Evolutionary conservation across 2,113 vertebrate species (phyloP).

Genomic region (Otolemur garnettii): DNA sequence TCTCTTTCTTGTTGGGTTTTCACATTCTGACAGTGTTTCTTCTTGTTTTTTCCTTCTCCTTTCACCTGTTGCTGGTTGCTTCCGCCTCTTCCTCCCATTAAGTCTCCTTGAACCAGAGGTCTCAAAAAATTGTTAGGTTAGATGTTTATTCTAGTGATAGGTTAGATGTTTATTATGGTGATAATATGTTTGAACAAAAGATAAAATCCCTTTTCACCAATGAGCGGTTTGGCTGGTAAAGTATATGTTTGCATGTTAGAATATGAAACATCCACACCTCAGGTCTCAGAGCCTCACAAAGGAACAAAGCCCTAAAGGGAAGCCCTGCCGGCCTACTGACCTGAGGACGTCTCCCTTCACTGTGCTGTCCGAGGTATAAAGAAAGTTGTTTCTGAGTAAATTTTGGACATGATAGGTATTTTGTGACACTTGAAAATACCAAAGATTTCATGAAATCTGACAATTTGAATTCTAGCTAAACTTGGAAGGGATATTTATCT

Average conservation of each 20-base stretch:
- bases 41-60: background rate
- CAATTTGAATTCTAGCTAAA: background rate
- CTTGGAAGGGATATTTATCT: background rate
- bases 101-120: constrained; percentile 76
- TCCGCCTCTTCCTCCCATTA: constrained; percentile 37
- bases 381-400: background rate
- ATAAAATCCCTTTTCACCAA: constrained; percentile 71
- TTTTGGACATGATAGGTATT: background rate
- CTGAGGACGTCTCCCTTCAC: background rate
- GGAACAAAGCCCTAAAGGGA: background rate
- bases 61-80: constrained; percentile 19
- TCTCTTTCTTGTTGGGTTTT: constrained; percentile 30
- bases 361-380: background rate
- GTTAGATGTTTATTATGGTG: constrained; percentile 75
- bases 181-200: constrained; percentile 69
- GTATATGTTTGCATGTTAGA: constrained; percentile 70
- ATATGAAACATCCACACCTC: constrained; percentile 36
- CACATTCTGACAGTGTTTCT: background rate
- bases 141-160: constrained; percentile 77
- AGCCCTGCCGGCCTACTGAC: background rate
- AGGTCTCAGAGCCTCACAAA: background rate
- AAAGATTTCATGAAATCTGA: constrained; percentile 16
- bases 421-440: background rate
- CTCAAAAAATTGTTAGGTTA: constrained; percentile 75
- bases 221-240: constrained; percentile 74